Conservation (phyloP, 2,888 invertebrate genomes). For the Macrosiphum euphorbiae region DNA sequence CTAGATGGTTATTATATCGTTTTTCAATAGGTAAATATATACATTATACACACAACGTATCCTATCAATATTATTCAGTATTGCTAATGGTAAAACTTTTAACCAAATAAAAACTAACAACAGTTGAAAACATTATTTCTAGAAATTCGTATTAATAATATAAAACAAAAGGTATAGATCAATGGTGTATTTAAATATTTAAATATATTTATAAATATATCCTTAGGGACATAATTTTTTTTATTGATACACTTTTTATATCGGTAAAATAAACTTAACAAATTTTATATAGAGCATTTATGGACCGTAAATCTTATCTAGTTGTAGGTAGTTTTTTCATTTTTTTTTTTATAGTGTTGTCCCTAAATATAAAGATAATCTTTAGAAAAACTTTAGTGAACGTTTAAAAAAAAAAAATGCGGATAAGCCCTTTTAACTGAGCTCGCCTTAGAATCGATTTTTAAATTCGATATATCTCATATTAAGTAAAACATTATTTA, state of each 20-base stretch:
- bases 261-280: not conserved
- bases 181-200: not conserved
- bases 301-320: not conserved
- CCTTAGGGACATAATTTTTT: not conserved
- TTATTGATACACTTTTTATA: not conserved
- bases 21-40: not conserved
- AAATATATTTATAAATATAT: not conserved
- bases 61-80: not conserved
- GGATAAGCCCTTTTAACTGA: not conserved
- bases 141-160: not conserved
- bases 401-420: not conserved
- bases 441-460: not conserved
- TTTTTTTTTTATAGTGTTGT: not conserved
- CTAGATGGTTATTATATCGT: not conserved
- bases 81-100: not conserved
- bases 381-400: not conserved
- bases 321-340: not conserved
- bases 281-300: not conserved
- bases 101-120: not conserved
- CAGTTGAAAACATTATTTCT: not conserved
- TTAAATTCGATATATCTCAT: not conserved
- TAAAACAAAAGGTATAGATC: not conserved
- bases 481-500: not conserved
- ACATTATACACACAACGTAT: not conserved
- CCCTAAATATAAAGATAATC: not conserved